phyloP scores from a whole-genome alignment of 2,797 vertebrate species.

The Hemitrygon akajei region DNA sequence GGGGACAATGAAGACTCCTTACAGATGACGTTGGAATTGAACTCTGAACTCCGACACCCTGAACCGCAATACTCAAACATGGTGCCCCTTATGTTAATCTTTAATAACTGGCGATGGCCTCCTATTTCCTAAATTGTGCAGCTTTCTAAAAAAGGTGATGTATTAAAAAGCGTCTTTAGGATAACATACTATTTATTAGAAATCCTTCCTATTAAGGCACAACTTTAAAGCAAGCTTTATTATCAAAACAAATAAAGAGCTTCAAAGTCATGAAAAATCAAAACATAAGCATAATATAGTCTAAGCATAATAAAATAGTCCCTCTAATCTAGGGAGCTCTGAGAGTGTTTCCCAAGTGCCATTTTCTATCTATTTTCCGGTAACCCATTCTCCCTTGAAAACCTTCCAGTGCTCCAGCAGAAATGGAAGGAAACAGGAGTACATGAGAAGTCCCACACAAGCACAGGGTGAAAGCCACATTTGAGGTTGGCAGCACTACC shows the following conservation, averaged over 20 bases:
- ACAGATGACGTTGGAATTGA: no score
- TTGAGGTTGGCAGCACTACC: no score
- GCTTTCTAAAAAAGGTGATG: background rate
- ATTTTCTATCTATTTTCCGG: no score
- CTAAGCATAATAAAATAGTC: background rate
- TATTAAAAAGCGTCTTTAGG: background rate
- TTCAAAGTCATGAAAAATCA: background rate
- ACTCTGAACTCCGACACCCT: no score
- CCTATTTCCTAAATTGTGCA: background rate
- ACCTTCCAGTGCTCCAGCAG: background rate
- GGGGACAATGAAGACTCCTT: no score
- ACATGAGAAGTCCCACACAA: no score
- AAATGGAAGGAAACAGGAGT: no score
- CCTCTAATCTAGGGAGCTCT: no score
- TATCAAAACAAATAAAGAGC: background rate
- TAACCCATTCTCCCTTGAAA: background rate
- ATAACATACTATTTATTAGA: background rate
- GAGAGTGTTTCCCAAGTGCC: background rate
- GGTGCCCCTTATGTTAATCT: no score
- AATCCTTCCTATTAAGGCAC: background rate
- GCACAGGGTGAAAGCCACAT: no score
- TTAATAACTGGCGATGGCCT: background rate
- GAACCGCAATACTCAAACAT: no score
- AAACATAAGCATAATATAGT: background rate
- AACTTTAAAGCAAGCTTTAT: background rate